Evolutionary conservation across 92 coral and sea anemone species (phyloP), one percentile per base, ranked within the genome.

Genomic region (Siderastrea siderea): DNA sequence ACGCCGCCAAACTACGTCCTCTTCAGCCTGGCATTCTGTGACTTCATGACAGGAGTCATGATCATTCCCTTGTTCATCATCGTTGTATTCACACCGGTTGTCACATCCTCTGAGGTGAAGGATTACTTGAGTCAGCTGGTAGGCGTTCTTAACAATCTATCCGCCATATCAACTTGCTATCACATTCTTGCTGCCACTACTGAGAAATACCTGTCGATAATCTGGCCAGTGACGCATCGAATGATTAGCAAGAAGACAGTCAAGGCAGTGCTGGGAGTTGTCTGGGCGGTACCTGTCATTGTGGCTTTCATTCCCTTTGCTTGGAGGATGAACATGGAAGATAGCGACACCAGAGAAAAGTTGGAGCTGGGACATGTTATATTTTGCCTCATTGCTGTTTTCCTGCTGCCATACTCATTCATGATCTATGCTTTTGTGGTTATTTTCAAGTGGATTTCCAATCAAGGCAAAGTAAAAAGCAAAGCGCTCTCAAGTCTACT

Each of bases 341-440:
- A 73, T 47, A 11, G 0, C 17, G 59, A 63, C 12, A 38, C 63
- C 6, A 11, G 45, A 53, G n/a, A 58, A 9, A 86, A 74, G 12
- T 74, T 85, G 2, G 0, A 9, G 0, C 43, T 92, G 46, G 95
- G 84, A n/a, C 92, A 93, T 61, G 91, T 85, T 16, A 87, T 91
- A 38, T 93, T 93, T 73, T 82, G 90, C 5, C 51, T 95, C 80
- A 82, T 93, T 11, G 76, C 88, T 15, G 98, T 93, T 6, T 87
- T 95, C 53, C 74, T 95, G 45, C 14, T 93, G 1, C 96, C 98
- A 2, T 95, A 95, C 44, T 15, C 86, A 12, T 89, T 95, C 76
- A 95, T 95, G 74, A 90, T 93, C 1, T 95, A 91, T 64, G 77
- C 87, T 13, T 89, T 90, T 68, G 69, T 77, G n/a, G 80, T 73